A percentile compares a stretch with the other conserved stretches of the same genome.
These are phyloP conservation scores for Zaprionus gabonicus DNA, from an alignment of 1,140 invertebrate genomes.

Conservation along the genomic window DNA sequence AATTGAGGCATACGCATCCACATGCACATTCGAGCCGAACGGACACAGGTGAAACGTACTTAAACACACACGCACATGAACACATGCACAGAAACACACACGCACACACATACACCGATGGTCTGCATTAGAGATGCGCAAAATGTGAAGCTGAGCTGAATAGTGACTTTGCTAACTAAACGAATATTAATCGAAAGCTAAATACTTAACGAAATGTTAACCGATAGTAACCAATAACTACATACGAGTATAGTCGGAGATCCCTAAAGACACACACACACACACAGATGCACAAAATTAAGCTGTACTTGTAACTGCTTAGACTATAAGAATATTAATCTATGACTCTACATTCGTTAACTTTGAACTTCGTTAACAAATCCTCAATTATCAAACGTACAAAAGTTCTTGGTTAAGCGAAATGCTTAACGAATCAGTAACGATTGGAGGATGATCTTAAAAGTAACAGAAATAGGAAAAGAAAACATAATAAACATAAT, in stretches of 20 bases:
- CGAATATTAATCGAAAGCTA: background rate
- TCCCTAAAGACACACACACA: no score
- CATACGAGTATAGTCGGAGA: background rate
- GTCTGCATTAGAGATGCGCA: constrained; percentile 36
- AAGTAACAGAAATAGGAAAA: background rate
- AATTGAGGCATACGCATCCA: constrained; percentile 29
- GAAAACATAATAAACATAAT: background rate
- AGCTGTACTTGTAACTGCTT: background rate
- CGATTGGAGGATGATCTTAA: background rate
- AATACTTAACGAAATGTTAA: constrained; percentile 1
- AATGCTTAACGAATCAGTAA: background rate
- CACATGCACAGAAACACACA: constrained; percentile 7
- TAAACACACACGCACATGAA: constrained; percentile 13
- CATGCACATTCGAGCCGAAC: constrained; percentile 9
- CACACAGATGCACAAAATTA: no score
- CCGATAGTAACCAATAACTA: background rate
- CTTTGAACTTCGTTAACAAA: no score
- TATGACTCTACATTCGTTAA: no score
- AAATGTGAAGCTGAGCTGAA: background rate
- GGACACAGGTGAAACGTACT: constrained; percentile 34
- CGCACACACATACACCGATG: constrained; percentile 4
- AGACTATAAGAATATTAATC: background rate
- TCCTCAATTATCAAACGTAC: no score
- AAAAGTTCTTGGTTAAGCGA: no score
- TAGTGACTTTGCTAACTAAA: constrained; percentile 8